Percentiles rank a stretch among this genome's conserved stretches.
These are phyloP conservation scores for Martes martes DNA, from an alignment of 2,113 vertebrate genomes.

Conservation along the genomic window DNA sequence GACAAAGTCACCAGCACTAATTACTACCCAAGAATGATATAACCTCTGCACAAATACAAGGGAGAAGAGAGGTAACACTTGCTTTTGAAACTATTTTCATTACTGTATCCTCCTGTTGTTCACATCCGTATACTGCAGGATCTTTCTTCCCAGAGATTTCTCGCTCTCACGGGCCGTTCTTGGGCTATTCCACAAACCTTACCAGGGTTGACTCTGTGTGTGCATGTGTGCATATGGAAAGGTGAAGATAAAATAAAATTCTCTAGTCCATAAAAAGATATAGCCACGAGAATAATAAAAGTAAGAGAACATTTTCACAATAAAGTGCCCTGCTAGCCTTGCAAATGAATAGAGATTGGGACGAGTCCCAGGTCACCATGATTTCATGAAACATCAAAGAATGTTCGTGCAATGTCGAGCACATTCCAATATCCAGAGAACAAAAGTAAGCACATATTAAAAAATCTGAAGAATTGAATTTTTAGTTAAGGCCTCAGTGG, in stretches of 20 bases:
- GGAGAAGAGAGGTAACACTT: background rate
- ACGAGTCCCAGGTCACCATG: background rate
- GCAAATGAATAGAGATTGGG: constrained; percentile 15
- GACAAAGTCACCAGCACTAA: background rate
- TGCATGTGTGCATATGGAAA: background rate
- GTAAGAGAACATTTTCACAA: constrained; percentile 16
- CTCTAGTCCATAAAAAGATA: background rate
- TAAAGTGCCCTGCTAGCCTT: background rate
- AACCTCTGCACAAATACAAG: background rate
- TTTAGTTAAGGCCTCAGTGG: constrained; percentile 29
- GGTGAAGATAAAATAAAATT: background rate
- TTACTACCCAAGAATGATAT: background rate
- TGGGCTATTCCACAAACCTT: background rate
- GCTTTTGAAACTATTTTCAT: background rate
- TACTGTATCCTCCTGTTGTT: background rate
- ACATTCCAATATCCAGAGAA: constrained; percentile 25
- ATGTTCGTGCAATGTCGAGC: background rate
- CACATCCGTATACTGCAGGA: background rate
- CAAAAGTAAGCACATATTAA: constrained; percentile 52
- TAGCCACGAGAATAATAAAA: background rate
- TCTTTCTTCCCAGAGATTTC: background rate
- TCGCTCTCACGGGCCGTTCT: background rate
- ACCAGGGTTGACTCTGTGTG: background rate
- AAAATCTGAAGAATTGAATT: constrained; percentile 59
- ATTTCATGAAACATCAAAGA: constrained; percentile 35